These are phyloP conservation scores for Frieseomelitta varia DNA, from an alignment of 1,140 invertebrate genomes.

Conservation along the genomic window DNA sequence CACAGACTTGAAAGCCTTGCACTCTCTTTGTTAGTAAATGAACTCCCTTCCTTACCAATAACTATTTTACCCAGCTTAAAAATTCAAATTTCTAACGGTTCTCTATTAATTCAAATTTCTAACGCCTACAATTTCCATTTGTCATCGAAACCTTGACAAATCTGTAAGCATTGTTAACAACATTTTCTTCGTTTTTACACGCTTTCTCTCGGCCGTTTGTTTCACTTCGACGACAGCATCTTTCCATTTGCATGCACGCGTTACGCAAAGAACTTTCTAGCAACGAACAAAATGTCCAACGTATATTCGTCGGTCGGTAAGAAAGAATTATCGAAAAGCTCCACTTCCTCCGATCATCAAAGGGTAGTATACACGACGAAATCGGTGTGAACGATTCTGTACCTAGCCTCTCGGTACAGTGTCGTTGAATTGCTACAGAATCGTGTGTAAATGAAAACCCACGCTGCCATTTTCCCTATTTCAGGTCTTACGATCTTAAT, in stretches of 20 bases:
- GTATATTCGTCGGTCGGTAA: neutral
- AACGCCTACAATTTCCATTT: neutral
- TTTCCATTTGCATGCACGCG: constrained; percentile 28
- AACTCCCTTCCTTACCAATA: neutral
- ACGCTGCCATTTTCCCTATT: constrained; percentile 4
- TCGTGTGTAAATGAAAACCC: neutral
- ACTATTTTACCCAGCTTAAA: neutral
- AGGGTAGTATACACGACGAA: neutral
- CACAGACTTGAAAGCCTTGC: too few relatives aligned
- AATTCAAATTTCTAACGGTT: neutral
- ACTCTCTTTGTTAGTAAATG: too few relatives aligned
- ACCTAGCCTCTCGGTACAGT: neutral
- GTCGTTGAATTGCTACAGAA: neutral
- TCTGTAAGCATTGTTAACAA: neutral
- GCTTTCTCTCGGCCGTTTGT: constrained; percentile 41
- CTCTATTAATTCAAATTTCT: neutral
- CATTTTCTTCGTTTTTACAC: constrained; percentile 20
- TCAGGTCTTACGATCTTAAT: neutral
- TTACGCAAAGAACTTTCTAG: constrained; percentile 42
- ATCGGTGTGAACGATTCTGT: neutral
- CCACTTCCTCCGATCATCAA: neutral
- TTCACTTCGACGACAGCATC: constrained; percentile 19
- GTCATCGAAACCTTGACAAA: neutral
- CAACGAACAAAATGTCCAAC: neutral
- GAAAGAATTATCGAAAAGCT: neutral